Conservation (phyloP, 2,113 vertebrate species). For the Todiramphus saurophagus region DNA sequence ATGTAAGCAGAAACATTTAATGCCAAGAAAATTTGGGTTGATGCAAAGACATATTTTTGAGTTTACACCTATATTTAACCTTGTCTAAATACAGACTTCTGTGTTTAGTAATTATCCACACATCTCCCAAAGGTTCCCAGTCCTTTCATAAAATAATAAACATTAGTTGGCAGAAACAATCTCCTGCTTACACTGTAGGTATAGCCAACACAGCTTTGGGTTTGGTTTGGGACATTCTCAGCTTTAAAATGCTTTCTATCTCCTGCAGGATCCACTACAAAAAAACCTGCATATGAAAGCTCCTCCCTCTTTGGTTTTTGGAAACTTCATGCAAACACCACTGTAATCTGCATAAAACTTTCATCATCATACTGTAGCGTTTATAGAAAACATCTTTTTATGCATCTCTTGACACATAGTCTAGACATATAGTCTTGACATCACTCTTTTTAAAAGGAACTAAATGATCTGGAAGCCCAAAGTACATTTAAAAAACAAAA, state of each 20-base stretch:
- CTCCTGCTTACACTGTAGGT: not conserved
- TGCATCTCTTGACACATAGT: not conserved
- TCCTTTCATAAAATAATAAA: not conserved
- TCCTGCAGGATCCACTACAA: not conserved
- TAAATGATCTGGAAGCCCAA: not conserved
- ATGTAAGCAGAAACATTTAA: not conserved
- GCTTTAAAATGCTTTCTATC: not conserved
- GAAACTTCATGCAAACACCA: not conserved
- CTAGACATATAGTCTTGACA: not conserved
- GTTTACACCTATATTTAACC: constrained; percentile 43
- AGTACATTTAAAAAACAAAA: not conserved
- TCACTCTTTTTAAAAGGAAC: not conserved
- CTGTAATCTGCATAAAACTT: not conserved
- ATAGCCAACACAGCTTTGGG: not conserved
- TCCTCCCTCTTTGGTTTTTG: not conserved
- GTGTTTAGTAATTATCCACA: not conserved
- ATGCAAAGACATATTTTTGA: constrained; percentile 1
- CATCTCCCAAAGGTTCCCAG: constrained; percentile 3
- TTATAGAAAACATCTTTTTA: not conserved
- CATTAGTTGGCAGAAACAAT: not conserved
- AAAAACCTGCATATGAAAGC: not conserved
- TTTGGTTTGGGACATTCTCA: not conserved
- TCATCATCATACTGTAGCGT: not conserved
- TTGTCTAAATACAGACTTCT: constrained; percentile 28
- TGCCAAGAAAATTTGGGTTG: not conserved